Evolutionary conservation across 2,113 vertebrate genomes (phyloP), one percentile per base, ranked within the genome.

Genomic region (Myotis davidii): DNA sequence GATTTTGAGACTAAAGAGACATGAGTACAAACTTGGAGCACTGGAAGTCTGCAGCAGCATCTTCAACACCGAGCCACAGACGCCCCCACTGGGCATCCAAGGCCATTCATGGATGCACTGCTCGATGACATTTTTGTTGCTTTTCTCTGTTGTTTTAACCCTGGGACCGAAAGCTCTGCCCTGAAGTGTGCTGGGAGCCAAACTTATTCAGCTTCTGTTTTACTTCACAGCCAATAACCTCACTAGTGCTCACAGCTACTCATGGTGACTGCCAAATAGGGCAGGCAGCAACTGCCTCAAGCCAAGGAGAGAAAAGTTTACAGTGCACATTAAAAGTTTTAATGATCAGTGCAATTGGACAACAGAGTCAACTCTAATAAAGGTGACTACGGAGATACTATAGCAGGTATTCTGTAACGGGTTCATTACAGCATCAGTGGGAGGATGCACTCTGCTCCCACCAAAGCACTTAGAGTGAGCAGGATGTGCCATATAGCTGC

Each of bases 1-100:
- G 95, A 96, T 97, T 89, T 76, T 91, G 64, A 96, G 83, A 94
- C 61, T 90, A 56, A 89, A 94, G 88, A 94, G 48, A 89, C 3
- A 3, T 2, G n/a, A 97, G 81, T 92, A 85, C 61, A n/a, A 39
- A 94, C 96, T 23, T 81, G 59, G 29, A 97, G 89, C 87, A 34
- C 29, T 88, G 85, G 25, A 72, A 76, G 85, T 88, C 29, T 56
- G 34, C 6, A 61, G 0, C 0, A 50, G 81, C 25, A 25, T 92
- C 93, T 85, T 84, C 65, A 73, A 73, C 25, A 32, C 32, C 12
- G 74, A 94, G 69, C 23, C 34, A 73, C 5, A 6, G 84, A 85
- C 76, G 37, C 27, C 87, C 65, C 67, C 54, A 74, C 0, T 17
- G 32, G 81, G 52, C 90, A 86, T 37, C 0, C 0, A 50, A 73